Percentiles rank a stretch among this genome's conserved stretches.
Evolutionary conservation across 2,797 vertebrate species (phyloP).

Genomic region (Poecilia picta): DNA sequence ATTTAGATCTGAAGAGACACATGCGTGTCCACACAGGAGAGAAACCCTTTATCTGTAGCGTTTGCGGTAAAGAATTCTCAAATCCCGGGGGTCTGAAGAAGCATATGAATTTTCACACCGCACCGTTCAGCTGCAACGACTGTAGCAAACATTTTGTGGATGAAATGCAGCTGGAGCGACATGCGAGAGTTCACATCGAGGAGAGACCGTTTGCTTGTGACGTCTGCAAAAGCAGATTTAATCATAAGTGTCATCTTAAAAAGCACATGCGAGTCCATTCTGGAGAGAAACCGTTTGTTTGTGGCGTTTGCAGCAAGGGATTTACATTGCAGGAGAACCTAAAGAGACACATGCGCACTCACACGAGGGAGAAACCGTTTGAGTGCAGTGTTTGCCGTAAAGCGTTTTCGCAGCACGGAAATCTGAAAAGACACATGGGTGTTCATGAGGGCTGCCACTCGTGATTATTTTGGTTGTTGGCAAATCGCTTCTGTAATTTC

Average conservation of each 20-base stretch:
- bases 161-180: conserved; percentile 1
- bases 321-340: conserved; percentile 4
- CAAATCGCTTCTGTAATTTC: not conserved
- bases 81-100: conserved; percentile 4
- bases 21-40: conserved; percentile 9
- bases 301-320: not conserved
- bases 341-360: conserved; percentile 7
- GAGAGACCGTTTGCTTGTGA: conserved; percentile 4
- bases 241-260: conserved; percentile 12
- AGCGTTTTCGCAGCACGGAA: conserved; percentile 5
- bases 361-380: conserved; percentile 10
- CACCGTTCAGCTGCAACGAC: not conserved
- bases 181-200: conserved; percentile 1
- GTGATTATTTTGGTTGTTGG: not conserved
- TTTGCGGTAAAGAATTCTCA: conserved; percentile 3
- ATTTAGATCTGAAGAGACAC: conserved; percentile 7
- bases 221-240: not conserved
- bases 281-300: not conserved
- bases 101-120: conserved; percentile 10
- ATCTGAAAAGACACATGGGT: conserved; percentile 10
- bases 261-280: conserved; percentile 13
- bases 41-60: conserved; percentile 5
- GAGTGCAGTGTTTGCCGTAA: not conserved
- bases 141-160: conserved; percentile 5
- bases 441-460: not conserved